Evolutionary conservation across 2,888 invertebrate genomes (phyloP).

Genomic region (Harpalus rufipes): DNA sequence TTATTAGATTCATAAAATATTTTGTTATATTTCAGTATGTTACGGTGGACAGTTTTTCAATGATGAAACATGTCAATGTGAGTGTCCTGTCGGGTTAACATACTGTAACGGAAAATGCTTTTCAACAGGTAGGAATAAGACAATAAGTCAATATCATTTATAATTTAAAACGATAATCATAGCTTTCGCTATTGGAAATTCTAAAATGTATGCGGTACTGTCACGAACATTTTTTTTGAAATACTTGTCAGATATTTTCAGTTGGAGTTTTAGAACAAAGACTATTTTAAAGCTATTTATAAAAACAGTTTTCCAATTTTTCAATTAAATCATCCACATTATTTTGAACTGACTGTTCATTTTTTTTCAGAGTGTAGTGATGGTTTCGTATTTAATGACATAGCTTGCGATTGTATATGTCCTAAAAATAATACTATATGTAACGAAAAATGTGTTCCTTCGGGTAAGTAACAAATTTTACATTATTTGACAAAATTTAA

Average conservation of each 20-base stretch:
- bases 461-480: neutral
- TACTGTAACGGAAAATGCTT: neutral
- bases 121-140: neutral
- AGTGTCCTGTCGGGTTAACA: neutral
- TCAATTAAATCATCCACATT: no score
- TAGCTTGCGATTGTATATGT: slow-evolving; percentile 14
- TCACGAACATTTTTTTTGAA: no score
- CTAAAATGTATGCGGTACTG: no score
- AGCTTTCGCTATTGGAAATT: no score
- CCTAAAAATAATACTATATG: neutral
- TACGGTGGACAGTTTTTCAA: neutral
- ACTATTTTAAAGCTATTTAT: no score
- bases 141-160: neutral
- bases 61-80: neutral
- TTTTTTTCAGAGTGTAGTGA: neutral
- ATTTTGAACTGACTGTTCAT: no score
- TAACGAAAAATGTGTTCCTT: neutral
- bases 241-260: no score
- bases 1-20: neutral
- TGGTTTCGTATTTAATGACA: neutral
- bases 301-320: no score
- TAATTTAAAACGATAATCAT: neutral
- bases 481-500: no score
- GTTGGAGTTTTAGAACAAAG: no score
- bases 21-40: slow-evolving; percentile 44